These are phyloP conservation scores for Stenichneumon culpator DNA, from an alignment of 2,888 invertebrate species.

Conservation along the genomic window DNA sequence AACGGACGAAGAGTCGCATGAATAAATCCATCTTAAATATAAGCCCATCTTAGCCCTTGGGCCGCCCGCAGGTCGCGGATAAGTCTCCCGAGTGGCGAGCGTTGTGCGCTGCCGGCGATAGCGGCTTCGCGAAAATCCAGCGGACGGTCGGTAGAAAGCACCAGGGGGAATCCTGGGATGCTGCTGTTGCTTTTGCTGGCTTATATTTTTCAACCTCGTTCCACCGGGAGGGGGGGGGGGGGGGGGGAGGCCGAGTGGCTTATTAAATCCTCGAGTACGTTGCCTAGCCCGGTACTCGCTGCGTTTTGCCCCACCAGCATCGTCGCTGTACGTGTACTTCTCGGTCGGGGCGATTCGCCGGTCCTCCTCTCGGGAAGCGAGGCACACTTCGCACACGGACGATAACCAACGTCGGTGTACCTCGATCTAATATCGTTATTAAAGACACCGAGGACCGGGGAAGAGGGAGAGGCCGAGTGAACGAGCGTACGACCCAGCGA, in stretches of 20 bases:
- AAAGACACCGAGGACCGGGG: constrained; percentile 22
- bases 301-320: constrained; percentile 50
- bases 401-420: constrained; percentile 35
- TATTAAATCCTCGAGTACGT: constrained; percentile 68
- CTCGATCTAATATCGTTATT: constrained; percentile 50
- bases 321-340: constrained; percentile 19
- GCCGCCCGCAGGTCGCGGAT: constrained; percentile 33
- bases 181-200: constrained; percentile 25
- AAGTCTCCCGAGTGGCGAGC: constrained; percentile 8
- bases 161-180: background rate
- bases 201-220: constrained; percentile 62
- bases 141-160: background rate
- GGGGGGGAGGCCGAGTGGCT: constrained; percentile 55
- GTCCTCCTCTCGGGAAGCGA: background rate
- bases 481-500: background rate
- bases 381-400: constrained; percentile 26
- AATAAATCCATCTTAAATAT: constrained; percentile 48
- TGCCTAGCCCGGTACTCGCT: constrained; percentile 45
- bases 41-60: constrained; percentile 30
- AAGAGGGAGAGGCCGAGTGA: background rate
- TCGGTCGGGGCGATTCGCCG: background rate
- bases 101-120: background rate
- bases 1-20: constrained; percentile 28
- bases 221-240: constrained; percentile 16
- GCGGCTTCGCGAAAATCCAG: constrained; percentile 14